A percentile compares a stretch with the other conserved stretches of the same genome.
phyloP scores from a whole-genome alignment of 2,888 invertebrate genomes.

The Meloe dianella region DNA sequence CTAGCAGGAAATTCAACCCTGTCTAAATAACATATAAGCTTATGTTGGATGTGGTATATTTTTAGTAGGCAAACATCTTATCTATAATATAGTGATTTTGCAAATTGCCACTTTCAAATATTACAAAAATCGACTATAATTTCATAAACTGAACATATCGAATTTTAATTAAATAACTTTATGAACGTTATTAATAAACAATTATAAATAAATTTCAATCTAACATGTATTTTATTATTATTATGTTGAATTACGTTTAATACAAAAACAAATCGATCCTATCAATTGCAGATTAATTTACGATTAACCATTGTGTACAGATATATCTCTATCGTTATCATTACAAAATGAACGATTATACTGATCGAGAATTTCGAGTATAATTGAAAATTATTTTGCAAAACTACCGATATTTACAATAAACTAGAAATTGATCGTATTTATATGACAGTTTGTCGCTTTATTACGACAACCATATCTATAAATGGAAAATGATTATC shows the following conservation, averaged over 20 bases:
- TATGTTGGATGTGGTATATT: slow-evolving; percentile 21
- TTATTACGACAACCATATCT: neutral
- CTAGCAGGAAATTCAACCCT: slow-evolving; percentile 30
- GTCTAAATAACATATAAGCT: slow-evolving; percentile 28
- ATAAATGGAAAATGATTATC: slow-evolving; percentile 1
- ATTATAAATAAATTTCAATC: neutral
- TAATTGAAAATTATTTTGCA: neutral
- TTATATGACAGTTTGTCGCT: neutral
- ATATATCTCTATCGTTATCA: neutral
- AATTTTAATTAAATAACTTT: neutral
- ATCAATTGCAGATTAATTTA: neutral
- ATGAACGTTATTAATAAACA: neutral
- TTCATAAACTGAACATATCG: neutral
- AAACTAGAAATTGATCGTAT: neutral
- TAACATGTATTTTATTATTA: neutral
- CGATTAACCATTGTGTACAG: neutral
- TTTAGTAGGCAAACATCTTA: slow-evolving; percentile 17
- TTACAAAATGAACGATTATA: neutral
- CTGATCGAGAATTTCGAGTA: neutral
- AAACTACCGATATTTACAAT: neutral
- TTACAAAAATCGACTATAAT: neutral
- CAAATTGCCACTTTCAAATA: neutral
- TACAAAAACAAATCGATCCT: neutral
- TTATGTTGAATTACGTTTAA: neutral
- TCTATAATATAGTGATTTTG: slow-evolving; percentile 9